A percentile compares a stretch with the other conserved stretches of the same genome.
phyloP scores from a whole-genome alignment of 2,888 invertebrate species.

The Sympetrum striolatum region DNA sequence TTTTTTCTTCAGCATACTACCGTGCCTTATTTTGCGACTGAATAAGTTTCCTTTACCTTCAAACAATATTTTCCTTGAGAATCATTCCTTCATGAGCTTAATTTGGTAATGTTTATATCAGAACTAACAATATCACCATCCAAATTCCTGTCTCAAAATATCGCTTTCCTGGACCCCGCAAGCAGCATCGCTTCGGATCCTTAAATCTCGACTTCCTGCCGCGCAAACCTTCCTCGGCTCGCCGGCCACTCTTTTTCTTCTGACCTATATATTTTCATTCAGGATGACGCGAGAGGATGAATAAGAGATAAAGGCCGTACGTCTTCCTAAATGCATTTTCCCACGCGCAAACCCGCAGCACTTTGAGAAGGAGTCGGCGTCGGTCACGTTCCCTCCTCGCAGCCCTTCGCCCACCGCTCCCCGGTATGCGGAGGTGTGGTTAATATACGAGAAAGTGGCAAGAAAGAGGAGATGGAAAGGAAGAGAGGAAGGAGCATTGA shows the following conservation, averaged over 20 bases:
- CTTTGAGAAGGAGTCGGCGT: neutral
- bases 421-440: neutral
- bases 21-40: too few relatives aligned
- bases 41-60: too few relatives aligned
- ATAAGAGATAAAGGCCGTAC: neutral
- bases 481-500: neutral
- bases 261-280: neutral
- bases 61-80: too few relatives aligned
- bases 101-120: too few relatives aligned
- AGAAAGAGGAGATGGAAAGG: neutral
- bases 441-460: too few relatives aligned
- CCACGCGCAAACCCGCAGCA: neutral
- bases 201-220: neutral
- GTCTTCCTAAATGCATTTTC: neutral
- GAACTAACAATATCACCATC: too few relatives aligned
- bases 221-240: neutral
- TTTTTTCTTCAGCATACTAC: too few relatives aligned
- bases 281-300: neutral
- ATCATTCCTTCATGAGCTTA: too few relatives aligned
- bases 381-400: neutral
- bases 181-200: neutral
- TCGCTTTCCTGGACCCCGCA: too few relatives aligned
- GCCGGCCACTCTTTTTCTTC: too few relatives aligned
- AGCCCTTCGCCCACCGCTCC: neutral
- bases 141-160: too few relatives aligned